Conservation (phyloP, 1,140 invertebrate species). For the Gyrodactylus bullatarudis region DNA sequence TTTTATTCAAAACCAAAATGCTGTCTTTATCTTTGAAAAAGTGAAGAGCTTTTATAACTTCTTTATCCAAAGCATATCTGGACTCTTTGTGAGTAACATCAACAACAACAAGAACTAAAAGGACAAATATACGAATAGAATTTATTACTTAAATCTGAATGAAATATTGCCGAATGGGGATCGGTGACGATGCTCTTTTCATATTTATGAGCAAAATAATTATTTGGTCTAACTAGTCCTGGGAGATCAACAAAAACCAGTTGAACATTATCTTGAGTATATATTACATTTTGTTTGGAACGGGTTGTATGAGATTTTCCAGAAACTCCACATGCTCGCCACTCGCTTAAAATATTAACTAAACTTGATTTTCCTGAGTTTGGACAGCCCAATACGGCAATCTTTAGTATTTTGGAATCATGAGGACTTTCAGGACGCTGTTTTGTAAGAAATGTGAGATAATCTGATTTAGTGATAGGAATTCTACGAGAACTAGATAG, state of each 20-base stretch:
- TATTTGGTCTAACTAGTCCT: neutral
- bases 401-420: conserved; percentile 29
- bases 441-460: neutral
- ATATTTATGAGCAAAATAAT: conserved; percentile 12
- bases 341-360: conserved; percentile 42
- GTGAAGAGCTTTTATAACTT: conserved; percentile 33
- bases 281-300: conserved; percentile 33
- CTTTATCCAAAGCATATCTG: conserved; percentile 29
- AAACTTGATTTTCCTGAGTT: conserved; percentile 76
- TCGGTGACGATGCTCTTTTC: conserved; percentile 30
- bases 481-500: neutral
- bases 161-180: conserved; percentile 28
- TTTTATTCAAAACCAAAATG: conserved; percentile 56
- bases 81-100: conserved; percentile 38
- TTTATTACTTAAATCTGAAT: conserved; percentile 34
- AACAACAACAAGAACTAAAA: conserved; percentile 29
- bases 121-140: neutral
- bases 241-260: conserved; percentile 24
- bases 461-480: neutral
- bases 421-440: conserved; percentile 13
- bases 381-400: conserved; percentile 52
- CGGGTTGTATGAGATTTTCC: conserved; percentile 58
- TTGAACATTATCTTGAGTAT: conserved; percentile 36
- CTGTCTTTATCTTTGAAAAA: conserved; percentile 29
- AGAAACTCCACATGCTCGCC: conserved; percentile 40